Conservation (phyloP, 2,797 vertebrate species). For the Syncerus caffer region DNA sequence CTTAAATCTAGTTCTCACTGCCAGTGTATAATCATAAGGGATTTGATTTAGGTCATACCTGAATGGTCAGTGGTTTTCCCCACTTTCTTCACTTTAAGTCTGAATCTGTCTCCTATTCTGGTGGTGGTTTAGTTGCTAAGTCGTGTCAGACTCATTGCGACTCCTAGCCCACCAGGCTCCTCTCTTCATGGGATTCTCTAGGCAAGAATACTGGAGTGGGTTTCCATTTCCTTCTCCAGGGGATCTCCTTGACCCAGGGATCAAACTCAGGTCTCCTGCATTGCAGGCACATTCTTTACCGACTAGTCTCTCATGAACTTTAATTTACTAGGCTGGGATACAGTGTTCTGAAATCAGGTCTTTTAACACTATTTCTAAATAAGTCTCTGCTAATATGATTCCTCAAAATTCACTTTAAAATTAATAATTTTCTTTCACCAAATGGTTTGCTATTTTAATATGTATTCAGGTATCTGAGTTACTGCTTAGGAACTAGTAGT, state of each 20-base stretch:
- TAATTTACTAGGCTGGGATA: neutral
- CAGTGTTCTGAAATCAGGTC: neutral
- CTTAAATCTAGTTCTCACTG: neutral
- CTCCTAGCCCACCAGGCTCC: neutral
- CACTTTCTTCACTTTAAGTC: neutral
- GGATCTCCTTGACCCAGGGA: neutral
- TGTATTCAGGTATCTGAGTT: neutral
- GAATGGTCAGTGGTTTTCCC: neutral
- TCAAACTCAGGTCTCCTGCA: neutral
- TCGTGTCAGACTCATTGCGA: fast-evolving
- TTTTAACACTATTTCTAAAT: neutral
- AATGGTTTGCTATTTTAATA: neutral
- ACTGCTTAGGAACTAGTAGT: neutral
- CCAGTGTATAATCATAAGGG: neutral
- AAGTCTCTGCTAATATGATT: neutral
- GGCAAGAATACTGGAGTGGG: neutral
- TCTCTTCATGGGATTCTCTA: neutral
- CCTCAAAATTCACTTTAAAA: neutral
- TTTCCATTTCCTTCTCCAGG: neutral
- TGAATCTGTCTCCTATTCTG: neutral
- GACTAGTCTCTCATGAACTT: neutral
- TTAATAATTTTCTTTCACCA: neutral
- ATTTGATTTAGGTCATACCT: neutral
- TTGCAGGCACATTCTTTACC: neutral
- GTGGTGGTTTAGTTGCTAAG: neutral